Evolutionary conservation across 2,888 invertebrate species (phyloP), one percentile per base, ranked within the genome.

Genomic region (Xanthorhoe designata): DNA sequence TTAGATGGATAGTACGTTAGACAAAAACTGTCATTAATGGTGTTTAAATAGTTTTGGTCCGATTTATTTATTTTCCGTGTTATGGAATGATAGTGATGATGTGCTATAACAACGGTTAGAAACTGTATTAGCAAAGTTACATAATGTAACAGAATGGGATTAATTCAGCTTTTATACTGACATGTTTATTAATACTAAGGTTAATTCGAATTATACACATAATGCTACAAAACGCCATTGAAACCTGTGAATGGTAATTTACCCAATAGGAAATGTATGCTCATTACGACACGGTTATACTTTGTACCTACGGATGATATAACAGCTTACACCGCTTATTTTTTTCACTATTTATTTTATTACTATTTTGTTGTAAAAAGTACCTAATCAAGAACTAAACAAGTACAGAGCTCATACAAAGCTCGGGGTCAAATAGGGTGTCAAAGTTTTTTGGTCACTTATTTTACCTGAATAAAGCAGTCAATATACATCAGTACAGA

Each of bases 171-270:
- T 59, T 55, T 18, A 59, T 51, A 54, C 18, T 50, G 64, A 60
- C 64, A 64, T 64, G 54, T 64, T 64, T 64, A 64, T 64, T 64
- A 59, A 53, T 64, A 58, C 54, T 55, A 60, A 60, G 55, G 60
- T 65, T 65, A 65, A 65, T 60, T 65, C 60, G n/a, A 60, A 60
- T 56, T 65, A 65, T 60, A 59, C 50, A 42, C 64, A 59, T 59
- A 54, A 64, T 59, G 42, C 35, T 47, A 15, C 15, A 32, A 58
- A 58, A 45, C 56, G 29, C 17, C 15, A 58, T 32, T 55, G 49
- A 50, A 59, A 54, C 10, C 15, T 38, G 9, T 49, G 17, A 54
- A 59, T 54, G n/a, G 47, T 47, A 15, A 53, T 63, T 57, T 62
- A 55, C 50, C 49, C 38, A 55, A 63, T 49, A 7, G 19, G 54